Percentiles rank a stretch among this genome's conserved stretches.
Conservation (phyloP, 2,888 invertebrate species). For the Rotaria macrura region DNA sequence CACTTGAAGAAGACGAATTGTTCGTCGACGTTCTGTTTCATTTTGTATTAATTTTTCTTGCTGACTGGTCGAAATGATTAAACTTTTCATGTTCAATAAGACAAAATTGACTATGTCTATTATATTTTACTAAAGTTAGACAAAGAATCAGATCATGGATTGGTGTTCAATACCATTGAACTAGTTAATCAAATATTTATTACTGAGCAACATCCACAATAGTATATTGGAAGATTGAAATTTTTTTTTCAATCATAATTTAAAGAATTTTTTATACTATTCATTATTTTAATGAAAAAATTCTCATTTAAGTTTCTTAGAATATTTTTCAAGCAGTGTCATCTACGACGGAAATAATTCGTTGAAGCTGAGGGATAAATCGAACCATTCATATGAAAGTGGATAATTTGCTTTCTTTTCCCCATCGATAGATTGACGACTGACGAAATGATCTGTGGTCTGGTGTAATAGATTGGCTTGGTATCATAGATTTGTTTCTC, state of each 20-base stretch:
- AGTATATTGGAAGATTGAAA: background rate
- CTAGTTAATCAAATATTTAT: background rate
- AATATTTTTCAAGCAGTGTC: background rate
- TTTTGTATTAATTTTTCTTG: conserved; percentile 40
- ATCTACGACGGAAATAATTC: background rate
- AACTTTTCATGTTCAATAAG: background rate
- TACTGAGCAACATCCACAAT: background rate
- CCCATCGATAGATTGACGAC: background rate
- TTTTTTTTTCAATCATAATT: background rate
- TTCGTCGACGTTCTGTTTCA: conserved; percentile 43
- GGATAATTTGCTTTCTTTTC: too few species aligned
- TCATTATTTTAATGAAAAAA: background rate
- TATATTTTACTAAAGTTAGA: background rate
- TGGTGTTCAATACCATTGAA: background rate
- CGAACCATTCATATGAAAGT: background rate
- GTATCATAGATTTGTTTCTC: too few species aligned
- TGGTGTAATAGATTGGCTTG: too few species aligned
- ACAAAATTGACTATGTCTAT: background rate
- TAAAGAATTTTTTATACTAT: background rate
- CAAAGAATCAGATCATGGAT: background rate
- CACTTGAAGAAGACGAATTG: conserved; percentile 43
- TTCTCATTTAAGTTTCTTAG: too few species aligned
- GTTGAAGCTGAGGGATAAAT: background rate
- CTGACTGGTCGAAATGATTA: background rate
- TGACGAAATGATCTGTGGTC: too few species aligned